Evolutionary conservation across 2,888 invertebrate species (phyloP).

Genomic region (Tortrix viridana): DNA sequence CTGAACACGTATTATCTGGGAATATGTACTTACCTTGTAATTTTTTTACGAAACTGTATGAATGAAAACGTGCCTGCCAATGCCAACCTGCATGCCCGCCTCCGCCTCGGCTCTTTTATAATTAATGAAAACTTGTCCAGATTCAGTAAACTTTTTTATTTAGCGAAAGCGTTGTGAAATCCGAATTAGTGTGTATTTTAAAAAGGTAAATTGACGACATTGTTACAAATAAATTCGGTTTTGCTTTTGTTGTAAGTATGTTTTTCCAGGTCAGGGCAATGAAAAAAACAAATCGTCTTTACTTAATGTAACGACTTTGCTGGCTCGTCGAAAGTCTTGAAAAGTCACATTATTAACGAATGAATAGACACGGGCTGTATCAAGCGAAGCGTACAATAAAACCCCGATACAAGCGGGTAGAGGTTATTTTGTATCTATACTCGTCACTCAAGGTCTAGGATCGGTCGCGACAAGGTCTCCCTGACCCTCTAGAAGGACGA

Average conservation of each 20-base stretch:
- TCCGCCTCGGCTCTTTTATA: no score
- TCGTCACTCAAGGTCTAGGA: conserved; percentile 52
- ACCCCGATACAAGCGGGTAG: conserved; percentile 12
- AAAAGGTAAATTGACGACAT: no score
- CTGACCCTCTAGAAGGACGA: conserved; percentile 51
- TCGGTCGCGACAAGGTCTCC: conserved; percentile 53
- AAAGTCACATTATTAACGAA: conserved; percentile 3
- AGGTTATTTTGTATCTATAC: conserved; percentile 36
- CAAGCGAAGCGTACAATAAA: conserved; percentile 13
- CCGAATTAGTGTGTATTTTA: no score
- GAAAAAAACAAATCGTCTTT: background rate
- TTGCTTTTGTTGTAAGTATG: background rate
- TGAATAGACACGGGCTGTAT: conserved; percentile 12
- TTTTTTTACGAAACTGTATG: conserved; percentile 4
- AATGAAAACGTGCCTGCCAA: conserved; percentile 2
- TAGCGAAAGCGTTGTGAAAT: no score
- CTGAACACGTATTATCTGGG: conserved; percentile 9
- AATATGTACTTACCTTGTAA: background rate
- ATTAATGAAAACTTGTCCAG: no score
- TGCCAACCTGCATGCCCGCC: no score
- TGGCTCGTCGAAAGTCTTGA: background rate
- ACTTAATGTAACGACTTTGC: background rate
- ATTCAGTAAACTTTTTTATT: no score
- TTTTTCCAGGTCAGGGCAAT: background rate
- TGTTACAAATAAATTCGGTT: background rate